These are phyloP conservation scores for Diplogasteroides magnus DNA, from an alignment of 1,140 invertebrate species.

Conservation along the genomic window DNA sequence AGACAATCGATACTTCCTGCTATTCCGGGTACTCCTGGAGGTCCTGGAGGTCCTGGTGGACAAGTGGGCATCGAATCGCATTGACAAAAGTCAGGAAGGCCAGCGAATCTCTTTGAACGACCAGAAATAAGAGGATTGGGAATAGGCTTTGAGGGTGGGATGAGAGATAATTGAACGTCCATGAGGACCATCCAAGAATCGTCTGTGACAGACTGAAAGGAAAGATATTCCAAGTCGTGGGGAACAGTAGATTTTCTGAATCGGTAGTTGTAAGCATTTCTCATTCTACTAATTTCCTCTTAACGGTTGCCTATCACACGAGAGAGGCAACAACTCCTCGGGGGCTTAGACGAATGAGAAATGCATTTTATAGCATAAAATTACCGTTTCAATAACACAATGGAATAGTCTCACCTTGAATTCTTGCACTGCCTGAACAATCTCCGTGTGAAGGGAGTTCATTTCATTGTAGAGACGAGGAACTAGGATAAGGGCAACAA, in stretches of 20 bases:
- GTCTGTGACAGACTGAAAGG: not conserved
- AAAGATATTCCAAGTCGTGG: too few relatives aligned
- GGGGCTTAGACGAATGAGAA: too few relatives aligned
- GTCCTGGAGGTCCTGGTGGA: not conserved
- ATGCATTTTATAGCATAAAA: too few relatives aligned
- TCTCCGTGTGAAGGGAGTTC: not conserved
- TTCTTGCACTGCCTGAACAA: not conserved
- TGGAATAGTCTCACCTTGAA: not conserved
- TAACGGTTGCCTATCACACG: too few relatives aligned
- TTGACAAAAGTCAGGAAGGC: not conserved
- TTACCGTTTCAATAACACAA: too few relatives aligned
- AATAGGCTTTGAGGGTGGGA: not conserved
- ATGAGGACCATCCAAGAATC: not conserved
- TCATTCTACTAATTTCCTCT: too few relatives aligned
- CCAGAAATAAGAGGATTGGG: not conserved
- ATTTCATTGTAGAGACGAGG: not conserved
- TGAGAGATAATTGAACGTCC: not conserved
- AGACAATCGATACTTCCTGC: not conserved
- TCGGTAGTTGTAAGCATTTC: too few relatives aligned
- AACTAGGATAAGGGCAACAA: not conserved
- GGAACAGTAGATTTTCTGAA: too few relatives aligned
- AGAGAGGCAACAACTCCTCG: not conserved
- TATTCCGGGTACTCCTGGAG: not conserved
- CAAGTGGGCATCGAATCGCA: not conserved
- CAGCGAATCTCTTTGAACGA: not conserved